Evolutionary conservation across 2,113 vertebrate genomes (phyloP), one percentile per base, ranked within the genome.

Genomic region (Nothoprocta pentlandii): DNA sequence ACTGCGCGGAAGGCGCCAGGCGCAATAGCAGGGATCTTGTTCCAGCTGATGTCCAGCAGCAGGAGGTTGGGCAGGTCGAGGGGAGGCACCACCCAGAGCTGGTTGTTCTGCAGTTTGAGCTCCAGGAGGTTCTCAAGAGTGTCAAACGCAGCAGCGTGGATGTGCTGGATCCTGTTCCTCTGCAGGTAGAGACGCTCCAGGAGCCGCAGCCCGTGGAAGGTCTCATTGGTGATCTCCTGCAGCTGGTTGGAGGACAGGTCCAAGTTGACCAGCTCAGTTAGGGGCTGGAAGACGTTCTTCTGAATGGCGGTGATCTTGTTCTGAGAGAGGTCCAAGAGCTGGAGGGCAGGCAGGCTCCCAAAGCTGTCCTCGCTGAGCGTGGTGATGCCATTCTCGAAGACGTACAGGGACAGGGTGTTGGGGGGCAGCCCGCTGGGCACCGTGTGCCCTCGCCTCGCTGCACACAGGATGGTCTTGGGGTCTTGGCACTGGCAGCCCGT

Each of bases 151-250:
- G 97, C 97, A 0, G 98, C 97, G 2, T 99, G 98, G 92, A 99
- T 99, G 88, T 93, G 98, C 92, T 96, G 96, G 88, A 99, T 99
- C 49, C 94, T 97, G 96, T 99, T 99, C 95, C 93, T 98, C 59
- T 98, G 98, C 92, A 99, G 97, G 97, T 99, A 99, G 84, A 99
- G 98, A 81, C 99, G 98, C 92, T 99, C 98, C 30, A 99, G 98
- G 89, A 97, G 95, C 54, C 89, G 94, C 96, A 99, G 97, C 23
- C 99, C 99, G 0, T 98, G 97, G 96, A 99, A 99, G 77, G 98
- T 99, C 81, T 99, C 97, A 1, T 98, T 98, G 93, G 98, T 98
- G 96, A 99, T 98, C 96, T 99, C 98, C 0, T 90, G 98, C 81
- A 99, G 98, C 97, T 98, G 98, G 95, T 99, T 99, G 82, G 98